phyloP scores from a whole-genome alignment of 2,888 invertebrate genomes.

The Labia minor region DNA sequence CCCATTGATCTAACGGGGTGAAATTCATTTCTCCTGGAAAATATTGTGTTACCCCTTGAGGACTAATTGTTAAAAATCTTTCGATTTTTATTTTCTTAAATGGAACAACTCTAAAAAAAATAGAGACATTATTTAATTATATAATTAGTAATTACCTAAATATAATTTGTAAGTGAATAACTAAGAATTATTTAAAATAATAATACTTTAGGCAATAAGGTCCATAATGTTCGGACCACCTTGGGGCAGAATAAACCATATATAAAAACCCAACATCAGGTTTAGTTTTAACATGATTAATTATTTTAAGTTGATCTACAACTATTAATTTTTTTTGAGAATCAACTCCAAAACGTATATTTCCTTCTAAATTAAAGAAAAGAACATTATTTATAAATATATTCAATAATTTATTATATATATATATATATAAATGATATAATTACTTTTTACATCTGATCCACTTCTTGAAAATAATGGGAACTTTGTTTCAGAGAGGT shows the following conservation, averaged over 20 bases:
- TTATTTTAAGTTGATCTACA: conserved; percentile 39
- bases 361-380: conserved; percentile 19
- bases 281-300: conserved; percentile 43
- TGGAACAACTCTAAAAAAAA: conserved; percentile 52
- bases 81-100: conserved; percentile 57
- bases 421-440: not conserved
- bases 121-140: not conserved
- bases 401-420: not conserved
- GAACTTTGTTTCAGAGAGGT: not conserved
- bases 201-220: conserved; percentile 62
- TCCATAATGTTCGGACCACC: conserved; percentile 58
- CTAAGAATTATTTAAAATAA: not conserved
- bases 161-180: not conserved
- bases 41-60: conserved; percentile 70
- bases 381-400: conserved; percentile 21
- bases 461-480: not conserved
- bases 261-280: conserved; percentile 60
- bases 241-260: conserved; percentile 61
- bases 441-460: conserved; percentile 1
- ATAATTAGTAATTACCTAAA: not conserved
- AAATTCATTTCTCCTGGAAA: conserved; percentile 61
- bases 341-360: conserved; percentile 46
- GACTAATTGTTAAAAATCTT: conserved; percentile 71
- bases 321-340: conserved; percentile 36
- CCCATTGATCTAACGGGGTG: conserved; percentile 67